A percentile compares a stretch with the other conserved stretches of the same genome.
Conservation (phyloP, 2,888 invertebrate genomes). For the Liposcelis brunnea region DNA sequence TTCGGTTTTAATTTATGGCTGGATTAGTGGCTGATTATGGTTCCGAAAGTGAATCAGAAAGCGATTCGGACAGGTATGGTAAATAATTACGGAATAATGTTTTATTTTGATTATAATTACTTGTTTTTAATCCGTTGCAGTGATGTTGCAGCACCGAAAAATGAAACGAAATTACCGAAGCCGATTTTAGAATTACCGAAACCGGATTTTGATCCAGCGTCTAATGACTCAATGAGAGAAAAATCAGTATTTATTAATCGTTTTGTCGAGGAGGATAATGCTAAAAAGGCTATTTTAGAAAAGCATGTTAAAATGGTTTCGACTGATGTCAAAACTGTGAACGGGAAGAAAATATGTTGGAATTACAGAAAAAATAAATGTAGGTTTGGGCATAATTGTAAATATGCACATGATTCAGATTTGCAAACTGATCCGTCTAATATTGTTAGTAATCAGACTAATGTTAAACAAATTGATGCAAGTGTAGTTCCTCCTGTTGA, state of each 20-base stretch:
- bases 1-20: neutral
- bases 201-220: no score
- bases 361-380: slow-evolving; percentile 82
- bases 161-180: no score
- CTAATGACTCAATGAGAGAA: slow-evolving; percentile 21
- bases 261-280: slow-evolving; percentile 68
- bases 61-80: slow-evolving; percentile 1
- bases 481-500: slow-evolving; percentile 18
- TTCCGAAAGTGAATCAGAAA: slow-evolving; percentile 2
- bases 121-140: no score
- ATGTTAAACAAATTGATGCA: neutral
- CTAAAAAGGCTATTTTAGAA: slow-evolving; percentile 70
- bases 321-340: slow-evolving; percentile 54
- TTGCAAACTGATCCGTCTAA: slow-evolving; percentile 33
- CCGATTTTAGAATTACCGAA: no score
- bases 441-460: slow-evolving; percentile 2
- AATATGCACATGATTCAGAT: slow-evolving; percentile 81
- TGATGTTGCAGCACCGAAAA: no score
- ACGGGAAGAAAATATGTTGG: slow-evolving; percentile 83
- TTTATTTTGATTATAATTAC: no score
- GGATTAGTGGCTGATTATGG: slow-evolving; percentile 1
- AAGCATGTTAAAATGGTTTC: slow-evolving; percentile 86
- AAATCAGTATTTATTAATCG: slow-evolving; percentile 77
- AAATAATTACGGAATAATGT: no score
- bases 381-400: slow-evolving; percentile 80